Conservation (phyloP, 2,113 vertebrate species). For the Tauraco erythrolophus region DNA sequence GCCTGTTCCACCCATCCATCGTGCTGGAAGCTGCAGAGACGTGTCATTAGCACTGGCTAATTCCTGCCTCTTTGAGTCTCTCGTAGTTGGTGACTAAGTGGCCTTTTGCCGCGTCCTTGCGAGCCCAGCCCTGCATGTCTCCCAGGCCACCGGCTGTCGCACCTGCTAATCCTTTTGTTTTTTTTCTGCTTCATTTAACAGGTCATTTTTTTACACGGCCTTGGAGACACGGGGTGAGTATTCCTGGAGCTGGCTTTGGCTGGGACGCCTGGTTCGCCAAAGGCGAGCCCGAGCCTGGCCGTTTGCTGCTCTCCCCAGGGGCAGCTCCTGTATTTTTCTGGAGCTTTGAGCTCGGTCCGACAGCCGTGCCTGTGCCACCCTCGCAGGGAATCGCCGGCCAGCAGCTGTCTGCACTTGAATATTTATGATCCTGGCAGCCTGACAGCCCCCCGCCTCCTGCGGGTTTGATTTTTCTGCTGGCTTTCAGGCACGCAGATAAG, state of each 20-base stretch:
- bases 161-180: background rate
- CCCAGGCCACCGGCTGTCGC: background rate
- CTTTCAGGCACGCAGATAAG: background rate
- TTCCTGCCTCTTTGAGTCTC: background rate
- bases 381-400: background rate
- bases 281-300: fast-evolving
- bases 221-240: slow-evolving; percentile 96
- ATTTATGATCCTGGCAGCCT: background rate
- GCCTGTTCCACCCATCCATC: background rate
- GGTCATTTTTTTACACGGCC: slow-evolving; percentile 98
- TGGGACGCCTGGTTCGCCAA: fast-evolving
- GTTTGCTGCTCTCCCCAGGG: background rate
- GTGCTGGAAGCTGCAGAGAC: background rate
- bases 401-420: background rate
- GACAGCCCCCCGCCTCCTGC: background rate
- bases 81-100: background rate
- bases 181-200: slow-evolving; percentile 64
- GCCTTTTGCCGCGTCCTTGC: background rate
- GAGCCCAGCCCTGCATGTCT: background rate
- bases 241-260: background rate
- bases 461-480: background rate
- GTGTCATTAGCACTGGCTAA: background rate
- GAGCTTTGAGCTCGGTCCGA: background rate
- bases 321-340: fast-evolving
- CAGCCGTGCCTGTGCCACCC: background rate